Percentiles rank a stretch among this genome's conserved stretches.
Conservation (phyloP, 2,888 invertebrate species). For the Drosophila anceps region DNA sequence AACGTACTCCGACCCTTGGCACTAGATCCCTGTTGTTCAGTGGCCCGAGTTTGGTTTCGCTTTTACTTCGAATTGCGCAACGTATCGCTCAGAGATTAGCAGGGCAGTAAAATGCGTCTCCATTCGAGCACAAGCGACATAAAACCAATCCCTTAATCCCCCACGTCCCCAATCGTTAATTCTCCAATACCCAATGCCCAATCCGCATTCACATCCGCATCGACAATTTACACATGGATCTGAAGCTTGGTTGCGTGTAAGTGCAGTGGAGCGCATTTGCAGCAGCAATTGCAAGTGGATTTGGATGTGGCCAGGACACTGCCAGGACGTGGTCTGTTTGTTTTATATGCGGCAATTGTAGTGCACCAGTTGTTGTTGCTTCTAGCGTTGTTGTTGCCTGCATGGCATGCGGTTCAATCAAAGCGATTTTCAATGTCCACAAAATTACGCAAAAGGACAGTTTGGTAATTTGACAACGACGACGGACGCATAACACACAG, state of each 20-base stretch:
- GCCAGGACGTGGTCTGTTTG: constrained; percentile 70
- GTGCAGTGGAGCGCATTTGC: constrained; percentile 76
- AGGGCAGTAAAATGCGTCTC: constrained; percentile 76
- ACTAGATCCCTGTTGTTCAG: background rate
- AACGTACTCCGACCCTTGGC: constrained; percentile 6
- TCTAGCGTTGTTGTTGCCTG: constrained; percentile 56
- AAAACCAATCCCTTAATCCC: constrained; percentile 68
- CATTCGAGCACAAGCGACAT: constrained; percentile 79
- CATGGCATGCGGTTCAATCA: constrained; percentile 79
- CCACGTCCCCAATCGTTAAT: constrained; percentile 35
- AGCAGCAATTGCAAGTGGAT: constrained; percentile 77
- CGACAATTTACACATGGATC: constrained; percentile 54
- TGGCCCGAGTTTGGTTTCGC: constrained; percentile 59
- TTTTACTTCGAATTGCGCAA: constrained; percentile 48
- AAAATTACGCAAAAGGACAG: constrained; percentile 81
- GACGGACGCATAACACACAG: constrained; percentile 42
- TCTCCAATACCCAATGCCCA: constrained; percentile 15
- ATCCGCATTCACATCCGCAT: constrained; percentile 47
- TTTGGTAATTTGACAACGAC: constrained; percentile 79
- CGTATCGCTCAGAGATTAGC: constrained; percentile 71
- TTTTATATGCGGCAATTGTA: constrained; percentile 80
- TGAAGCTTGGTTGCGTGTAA: constrained; percentile 68
- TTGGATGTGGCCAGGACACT: constrained; percentile 58
- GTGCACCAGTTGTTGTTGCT: constrained; percentile 41
- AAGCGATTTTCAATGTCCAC: constrained; percentile 82